Conservation (phyloP, 2,113 vertebrate species). For the Cercopithecus mona region DNA sequence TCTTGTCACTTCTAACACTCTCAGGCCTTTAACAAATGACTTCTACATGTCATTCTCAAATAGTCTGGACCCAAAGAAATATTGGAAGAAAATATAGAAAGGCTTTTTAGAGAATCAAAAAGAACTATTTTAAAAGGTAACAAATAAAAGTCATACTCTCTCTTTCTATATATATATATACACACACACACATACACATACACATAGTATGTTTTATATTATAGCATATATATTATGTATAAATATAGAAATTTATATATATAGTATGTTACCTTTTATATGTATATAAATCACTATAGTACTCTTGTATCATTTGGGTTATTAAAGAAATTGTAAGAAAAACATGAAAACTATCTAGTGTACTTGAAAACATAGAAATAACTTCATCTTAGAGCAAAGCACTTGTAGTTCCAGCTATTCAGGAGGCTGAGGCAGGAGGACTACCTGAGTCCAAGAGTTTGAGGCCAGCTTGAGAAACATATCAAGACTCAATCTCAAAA, state of each 20-base stretch:
- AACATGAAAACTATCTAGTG: not conserved
- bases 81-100: conserved; percentile 66
- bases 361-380: not conserved
- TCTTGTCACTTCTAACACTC: not conserved
- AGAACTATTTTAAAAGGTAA: conserved; percentile 69
- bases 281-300: not conserved
- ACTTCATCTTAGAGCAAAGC: not conserved
- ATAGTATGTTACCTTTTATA: not conserved
- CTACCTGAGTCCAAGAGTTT: not conserved
- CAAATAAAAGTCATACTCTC: not conserved
- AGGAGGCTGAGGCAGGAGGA: not conserved
- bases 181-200: not conserved
- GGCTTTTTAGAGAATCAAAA: conserved; percentile 80
- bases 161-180: too few species aligned
- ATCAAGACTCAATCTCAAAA: not conserved
- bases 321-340: not conserved
- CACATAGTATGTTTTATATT: not conserved
- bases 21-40: conserved; percentile 60
- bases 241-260: not conserved
- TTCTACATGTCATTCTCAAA: conserved; percentile 74
- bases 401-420: not conserved
- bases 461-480: not conserved
- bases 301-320: not conserved
- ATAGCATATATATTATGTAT: not conserved
- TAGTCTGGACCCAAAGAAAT: conserved; percentile 79